A percentile compares a stretch with the other conserved stretches of the same genome.
These are phyloP conservation scores for Rhimphoctona megacephalus DNA, from an alignment of 2,888 invertebrate species.

Conservation along the genomic window DNA sequence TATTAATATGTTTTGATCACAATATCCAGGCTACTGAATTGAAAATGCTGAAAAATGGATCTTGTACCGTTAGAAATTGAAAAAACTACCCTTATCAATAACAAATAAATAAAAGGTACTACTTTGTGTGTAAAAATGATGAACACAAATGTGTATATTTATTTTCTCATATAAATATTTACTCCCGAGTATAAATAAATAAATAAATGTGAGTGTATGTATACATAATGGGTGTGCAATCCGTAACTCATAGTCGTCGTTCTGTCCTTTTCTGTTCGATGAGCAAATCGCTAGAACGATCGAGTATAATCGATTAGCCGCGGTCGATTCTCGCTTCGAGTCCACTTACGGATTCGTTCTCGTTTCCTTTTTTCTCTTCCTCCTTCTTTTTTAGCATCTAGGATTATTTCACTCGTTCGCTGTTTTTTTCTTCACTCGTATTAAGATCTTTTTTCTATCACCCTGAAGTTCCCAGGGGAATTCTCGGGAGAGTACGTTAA, in stretches of 20 bases:
- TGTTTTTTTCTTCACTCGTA: slow-evolving; percentile 45
- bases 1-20: neutral
- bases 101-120: neutral
- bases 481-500: neutral
- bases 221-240: slow-evolving; percentile 1
- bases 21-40: neutral
- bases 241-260: neutral
- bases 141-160: neutral
- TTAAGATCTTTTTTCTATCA: slow-evolving; percentile 7
- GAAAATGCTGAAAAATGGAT: neutral
- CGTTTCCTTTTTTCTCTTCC: slow-evolving; percentile 69
- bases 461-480: slow-evolving; percentile 1
- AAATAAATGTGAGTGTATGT: slow-evolving; percentile 7
- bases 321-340: slow-evolving; percentile 77
- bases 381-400: slow-evolving; percentile 60
- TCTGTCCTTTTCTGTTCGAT: slow-evolving; percentile 16
- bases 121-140: neutral
- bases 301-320: slow-evolving; percentile 78
- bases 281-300: slow-evolving; percentile 71
- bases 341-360: slow-evolving; percentile 81
- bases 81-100: neutral
- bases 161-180: neutral
- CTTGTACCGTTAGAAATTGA: neutral
- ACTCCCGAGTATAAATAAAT: slow-evolving; percentile 3
- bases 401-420: slow-evolving; percentile 72